Evolutionary conservation across 2,888 invertebrate genomes (phyloP).

Genomic region (Dioctria linearis): DNA sequence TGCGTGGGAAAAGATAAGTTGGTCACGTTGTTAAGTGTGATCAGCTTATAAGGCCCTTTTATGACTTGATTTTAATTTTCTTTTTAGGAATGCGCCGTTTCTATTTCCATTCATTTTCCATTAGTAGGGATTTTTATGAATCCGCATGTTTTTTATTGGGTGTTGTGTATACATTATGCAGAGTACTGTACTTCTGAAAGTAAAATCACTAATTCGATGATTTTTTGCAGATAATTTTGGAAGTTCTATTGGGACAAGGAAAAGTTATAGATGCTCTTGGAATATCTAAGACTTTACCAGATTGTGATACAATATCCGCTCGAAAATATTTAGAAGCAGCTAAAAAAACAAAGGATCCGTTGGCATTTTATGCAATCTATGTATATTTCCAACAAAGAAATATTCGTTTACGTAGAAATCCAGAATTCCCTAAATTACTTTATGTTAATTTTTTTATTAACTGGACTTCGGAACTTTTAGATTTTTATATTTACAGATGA

Average conservation of each 20-base stretch:
- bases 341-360: slow-evolving; percentile 75
- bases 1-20: too few species aligned
- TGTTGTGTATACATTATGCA: too few species aligned
- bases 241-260: slow-evolving; percentile 90
- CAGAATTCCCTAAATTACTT: slow-evolving; percentile 74
- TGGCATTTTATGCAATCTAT: slow-evolving; percentile 81
- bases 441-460: not conserved
- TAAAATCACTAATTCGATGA: not conserved
- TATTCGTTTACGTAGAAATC: slow-evolving; percentile 73
- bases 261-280: slow-evolving; percentile 82
- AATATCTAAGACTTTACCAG: slow-evolving; percentile 67
- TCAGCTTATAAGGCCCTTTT: too few species aligned
- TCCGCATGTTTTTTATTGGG: too few species aligned
- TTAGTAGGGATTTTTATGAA: too few species aligned
- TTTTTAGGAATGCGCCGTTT: too few species aligned
- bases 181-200: too few species aligned
- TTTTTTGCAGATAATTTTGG: slow-evolving; percentile 84
- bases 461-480: not conserved
- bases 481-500: slow-evolving; percentile 63
- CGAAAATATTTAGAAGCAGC: slow-evolving; percentile 91
- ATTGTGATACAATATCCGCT: slow-evolving; percentile 76
- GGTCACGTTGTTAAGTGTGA: too few species aligned
- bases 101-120: too few species aligned
- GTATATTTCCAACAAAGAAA: slow-evolving; percentile 78
- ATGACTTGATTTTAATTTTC: too few species aligned